Percentiles rank a stretch among this genome's conserved stretches.
Conservation (phyloP, 2,888 invertebrate genomes). For the Clivina fossor region DNA sequence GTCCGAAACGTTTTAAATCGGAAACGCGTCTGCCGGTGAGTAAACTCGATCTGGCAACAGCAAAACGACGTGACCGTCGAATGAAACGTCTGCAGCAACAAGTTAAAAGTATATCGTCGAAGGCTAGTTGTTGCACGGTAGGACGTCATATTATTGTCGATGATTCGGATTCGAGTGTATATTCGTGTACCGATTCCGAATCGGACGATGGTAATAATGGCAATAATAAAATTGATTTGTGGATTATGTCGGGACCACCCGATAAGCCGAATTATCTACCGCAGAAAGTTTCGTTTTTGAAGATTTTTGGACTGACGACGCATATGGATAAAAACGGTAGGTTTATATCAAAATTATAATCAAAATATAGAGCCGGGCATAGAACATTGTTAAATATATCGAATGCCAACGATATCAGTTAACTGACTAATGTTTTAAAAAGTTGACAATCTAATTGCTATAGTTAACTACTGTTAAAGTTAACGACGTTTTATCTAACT, state of each 20-base stretch:
- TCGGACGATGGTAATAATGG: slow-evolving; percentile 55
- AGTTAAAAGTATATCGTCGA: slow-evolving; percentile 32
- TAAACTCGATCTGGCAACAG: slow-evolving; percentile 52
- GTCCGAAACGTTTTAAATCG: slow-evolving; percentile 43
- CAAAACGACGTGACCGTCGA: slow-evolving; percentile 46
- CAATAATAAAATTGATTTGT: slow-evolving; percentile 52
- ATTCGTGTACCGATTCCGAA: slow-evolving; percentile 56
- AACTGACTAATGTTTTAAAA: too few relatives aligned
- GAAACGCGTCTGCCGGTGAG: slow-evolving; percentile 43
- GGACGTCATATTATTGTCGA: slow-evolving; percentile 43
- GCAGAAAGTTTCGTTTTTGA: slow-evolving; percentile 63
- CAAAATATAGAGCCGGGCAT: too few relatives aligned
- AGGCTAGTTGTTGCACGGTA: slow-evolving; percentile 30
- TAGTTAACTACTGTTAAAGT: too few relatives aligned
- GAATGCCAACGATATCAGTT: too few relatives aligned
- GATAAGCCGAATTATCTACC: slow-evolving; percentile 55
- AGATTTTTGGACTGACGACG: slow-evolving; percentile 65
- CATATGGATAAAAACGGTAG: slow-evolving; percentile 63
- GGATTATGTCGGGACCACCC: slow-evolving; percentile 60
- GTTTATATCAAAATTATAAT: too few relatives aligned
- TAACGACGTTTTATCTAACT: too few relatives aligned
- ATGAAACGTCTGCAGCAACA: slow-evolving; percentile 38
- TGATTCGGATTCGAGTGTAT: slow-evolving; percentile 54
- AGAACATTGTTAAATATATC: too few relatives aligned
- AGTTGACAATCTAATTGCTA: slow-evolving; percentile 42